Evolutionary conservation across 2,113 vertebrate genomes (phyloP).

Genomic region (Struthio camelus): DNA sequence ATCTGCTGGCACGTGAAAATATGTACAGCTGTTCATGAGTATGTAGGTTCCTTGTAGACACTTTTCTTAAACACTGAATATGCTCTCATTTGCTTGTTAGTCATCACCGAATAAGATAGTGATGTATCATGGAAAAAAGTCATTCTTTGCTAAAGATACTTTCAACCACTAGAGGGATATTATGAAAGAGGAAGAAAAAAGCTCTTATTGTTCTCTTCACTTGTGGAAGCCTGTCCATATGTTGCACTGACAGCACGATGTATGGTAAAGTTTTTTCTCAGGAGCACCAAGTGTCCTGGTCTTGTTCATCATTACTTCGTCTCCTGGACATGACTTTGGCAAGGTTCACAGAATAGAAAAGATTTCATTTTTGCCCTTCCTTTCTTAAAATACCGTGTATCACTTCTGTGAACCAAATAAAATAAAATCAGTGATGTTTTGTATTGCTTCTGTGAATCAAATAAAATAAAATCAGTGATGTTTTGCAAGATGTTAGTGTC

Average conservation of each 20-base stretch:
- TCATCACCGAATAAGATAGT: neutral
- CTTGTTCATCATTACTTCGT: neutral
- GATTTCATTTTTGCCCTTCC: neutral
- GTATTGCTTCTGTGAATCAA: too few relatives aligned
- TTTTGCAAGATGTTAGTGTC: neutral
- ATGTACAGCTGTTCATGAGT: neutral
- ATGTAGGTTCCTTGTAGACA: neutral
- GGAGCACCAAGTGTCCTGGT: neutral
- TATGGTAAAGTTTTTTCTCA: neutral
- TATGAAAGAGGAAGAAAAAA: neutral
- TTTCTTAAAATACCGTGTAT: neutral
- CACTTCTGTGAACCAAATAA: too few relatives aligned
- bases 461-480: too few relatives aligned
- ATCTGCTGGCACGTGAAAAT: neutral
- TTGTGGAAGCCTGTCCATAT: neutral
- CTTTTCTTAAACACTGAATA: neutral
- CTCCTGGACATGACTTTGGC: neutral
- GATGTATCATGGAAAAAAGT: neutral
- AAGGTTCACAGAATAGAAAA: neutral
- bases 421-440: neutral
- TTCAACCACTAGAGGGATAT: neutral
- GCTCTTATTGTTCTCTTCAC: neutral
- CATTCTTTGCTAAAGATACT: neutral
- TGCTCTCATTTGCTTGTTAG: rapidly evolving
- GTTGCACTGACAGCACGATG: neutral